These are phyloP conservation scores for Apus apus DNA, from an alignment of 2,113 vertebrate species.

Conservation along the genomic window DNA sequence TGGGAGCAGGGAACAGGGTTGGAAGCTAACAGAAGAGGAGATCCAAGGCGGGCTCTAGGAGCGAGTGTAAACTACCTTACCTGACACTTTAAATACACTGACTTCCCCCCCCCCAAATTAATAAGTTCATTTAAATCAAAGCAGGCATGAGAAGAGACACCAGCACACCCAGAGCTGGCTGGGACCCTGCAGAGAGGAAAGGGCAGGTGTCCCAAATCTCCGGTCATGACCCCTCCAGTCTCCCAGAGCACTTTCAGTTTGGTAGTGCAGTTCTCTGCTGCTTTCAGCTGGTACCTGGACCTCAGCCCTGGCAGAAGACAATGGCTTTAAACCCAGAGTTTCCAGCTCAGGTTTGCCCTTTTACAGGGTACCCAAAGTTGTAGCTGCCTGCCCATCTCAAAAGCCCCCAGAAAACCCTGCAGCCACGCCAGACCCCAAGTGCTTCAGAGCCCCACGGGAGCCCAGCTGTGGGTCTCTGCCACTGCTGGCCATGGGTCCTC, in stretches of 20 bases:
- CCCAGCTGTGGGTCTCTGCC: background rate
- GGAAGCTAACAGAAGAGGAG: background rate
- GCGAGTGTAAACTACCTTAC: background rate
- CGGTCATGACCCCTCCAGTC: background rate
- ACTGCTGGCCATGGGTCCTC: accelerated
- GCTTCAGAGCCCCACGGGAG: background rate
- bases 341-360: background rate
- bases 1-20: background rate
- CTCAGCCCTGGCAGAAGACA: background rate
- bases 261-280: background rate
- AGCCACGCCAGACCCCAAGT: accelerated
- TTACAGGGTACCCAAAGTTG: background rate
- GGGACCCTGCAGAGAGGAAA: background rate
- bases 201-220: background rate
- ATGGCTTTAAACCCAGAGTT: accelerated
- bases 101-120: background rate
- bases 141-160: background rate
- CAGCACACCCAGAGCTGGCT: background rate
- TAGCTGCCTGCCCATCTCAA: background rate
- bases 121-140: background rate
- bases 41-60: background rate
- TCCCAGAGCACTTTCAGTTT: background rate
- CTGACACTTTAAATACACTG: accelerated
- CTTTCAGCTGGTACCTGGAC: background rate
- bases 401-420: background rate